Evolutionary conservation across 2,888 invertebrate species (phyloP), one percentile per base, ranked within the genome.

Genomic region (Acanthosepion esculentum): DNA sequence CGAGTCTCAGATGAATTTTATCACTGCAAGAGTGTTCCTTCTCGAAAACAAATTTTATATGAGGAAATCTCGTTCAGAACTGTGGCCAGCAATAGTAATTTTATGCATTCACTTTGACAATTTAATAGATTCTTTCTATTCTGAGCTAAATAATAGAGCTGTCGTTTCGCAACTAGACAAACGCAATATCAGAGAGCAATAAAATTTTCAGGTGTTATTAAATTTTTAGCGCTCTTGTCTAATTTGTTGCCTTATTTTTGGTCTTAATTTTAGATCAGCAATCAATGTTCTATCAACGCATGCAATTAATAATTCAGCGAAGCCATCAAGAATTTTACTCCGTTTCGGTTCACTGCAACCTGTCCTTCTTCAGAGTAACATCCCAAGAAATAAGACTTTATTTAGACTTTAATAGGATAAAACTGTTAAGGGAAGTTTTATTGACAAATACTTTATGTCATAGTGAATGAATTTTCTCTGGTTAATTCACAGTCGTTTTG

Each of bases 41-140:
- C 26, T 0, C 64, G 26, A 64, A 78, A 29, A 29, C 29, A 78
- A 78, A 26, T 78, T n/a, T n/a, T 78, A n/a, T n/a, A 18, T n/a
- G 12, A 10, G 15, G 78, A 20, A 78, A 78, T 78, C n/a, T 78
- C 12, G 5, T n/a, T 78, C 78, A 78, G 33, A 78, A 12, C n/a
- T 78, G 78, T n/a, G 78, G n/a, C 78, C n/a, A n/a, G n/a, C 78
- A 78, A 78, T 78, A n/a, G n/a, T 78, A n/a, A n/a, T 78, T 78
- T 78, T 78, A 78, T 78, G 78, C 78, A 78, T 33, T 33, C n/a
- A 23, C n/a, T 78, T 33, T 78, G 78, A 78, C 78, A 33, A 78
- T 78, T 78, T 78, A 78, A 78, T 78, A 78, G 78, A 78, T 78
- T 78, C 20, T 78, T 78, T 78, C 78, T 78, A 78, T 78, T 78